Conservation (phyloP, 2,888 invertebrate genomes). For the Ormia ochracea region DNA sequence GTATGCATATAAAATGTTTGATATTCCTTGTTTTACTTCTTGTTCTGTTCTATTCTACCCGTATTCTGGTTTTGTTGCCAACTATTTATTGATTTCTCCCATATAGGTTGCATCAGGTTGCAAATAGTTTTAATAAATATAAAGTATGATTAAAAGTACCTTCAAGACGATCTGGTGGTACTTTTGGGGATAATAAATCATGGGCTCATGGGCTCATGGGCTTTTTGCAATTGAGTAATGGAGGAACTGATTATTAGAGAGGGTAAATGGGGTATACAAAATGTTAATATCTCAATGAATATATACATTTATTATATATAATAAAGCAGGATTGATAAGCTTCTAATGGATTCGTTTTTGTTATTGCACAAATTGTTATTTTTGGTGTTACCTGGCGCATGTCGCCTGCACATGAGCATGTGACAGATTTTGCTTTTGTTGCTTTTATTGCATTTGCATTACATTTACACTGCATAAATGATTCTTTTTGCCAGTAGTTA, state of each 20-base stretch:
- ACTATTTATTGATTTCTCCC: slow-evolving; percentile 56
- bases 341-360: background rate
- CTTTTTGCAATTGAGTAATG: too few species aligned
- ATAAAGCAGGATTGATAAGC: too few species aligned
- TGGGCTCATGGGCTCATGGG: too few species aligned
- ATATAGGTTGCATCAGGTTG: slow-evolving; percentile 23
- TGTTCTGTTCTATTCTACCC: slow-evolving; percentile 15
- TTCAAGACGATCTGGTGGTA: too few species aligned
- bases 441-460: slow-evolving; percentile 42
- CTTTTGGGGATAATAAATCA: too few species aligned
- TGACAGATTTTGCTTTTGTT: too few species aligned
- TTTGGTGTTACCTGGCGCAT: slow-evolving; percentile 58
- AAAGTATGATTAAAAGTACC: background rate
- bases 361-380: slow-evolving; percentile 27
- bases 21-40: slow-evolving; percentile 2
- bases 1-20: too few species aligned
- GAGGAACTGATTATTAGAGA: too few species aligned
- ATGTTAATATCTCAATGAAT: too few species aligned
- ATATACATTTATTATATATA: too few species aligned
- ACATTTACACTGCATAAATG: slow-evolving; percentile 31
- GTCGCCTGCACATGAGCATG: slow-evolving; percentile 52
- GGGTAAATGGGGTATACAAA: too few species aligned
- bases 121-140: background rate
- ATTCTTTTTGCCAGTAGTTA: too few species aligned
- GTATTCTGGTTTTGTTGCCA: slow-evolving; percentile 36